A percentile compares a stretch with the other conserved stretches of the same genome.
These are phyloP conservation scores for Julus scandinavius DNA, from an alignment of 2,888 invertebrate species.

Conservation along the genomic window DNA sequence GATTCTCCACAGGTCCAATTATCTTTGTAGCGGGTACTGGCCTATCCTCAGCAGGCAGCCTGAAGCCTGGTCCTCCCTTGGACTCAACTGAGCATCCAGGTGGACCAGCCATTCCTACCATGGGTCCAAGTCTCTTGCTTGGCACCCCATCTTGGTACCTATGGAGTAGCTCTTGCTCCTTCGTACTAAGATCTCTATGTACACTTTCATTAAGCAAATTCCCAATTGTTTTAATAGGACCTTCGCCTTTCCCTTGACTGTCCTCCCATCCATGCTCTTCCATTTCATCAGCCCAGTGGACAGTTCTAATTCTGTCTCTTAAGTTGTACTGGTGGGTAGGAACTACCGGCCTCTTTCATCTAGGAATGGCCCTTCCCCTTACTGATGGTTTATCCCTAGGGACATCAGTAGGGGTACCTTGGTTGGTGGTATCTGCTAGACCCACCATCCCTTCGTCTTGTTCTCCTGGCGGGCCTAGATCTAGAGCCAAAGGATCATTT, in stretches of 20 bases:
- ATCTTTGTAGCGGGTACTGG: no score
- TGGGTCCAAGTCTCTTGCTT: no score
- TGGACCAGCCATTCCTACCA: no score
- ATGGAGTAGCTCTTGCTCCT: no score
- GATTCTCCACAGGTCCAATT: no score
- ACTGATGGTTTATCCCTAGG: not conserved
- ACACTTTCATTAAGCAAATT: no score
- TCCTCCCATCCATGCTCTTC: not conserved
- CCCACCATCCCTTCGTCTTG: not conserved
- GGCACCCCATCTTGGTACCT: no score
- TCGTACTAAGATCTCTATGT: no score
- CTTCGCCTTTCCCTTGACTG: not conserved
- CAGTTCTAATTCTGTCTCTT: not conserved
- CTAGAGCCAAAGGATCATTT: not conserved
- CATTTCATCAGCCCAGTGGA: not conserved
- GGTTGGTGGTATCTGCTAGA: no score
- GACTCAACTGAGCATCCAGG: no score
- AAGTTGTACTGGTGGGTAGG: not conserved
- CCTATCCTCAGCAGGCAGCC: no score
- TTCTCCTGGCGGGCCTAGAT: not conserved
- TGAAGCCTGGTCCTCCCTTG: no score
- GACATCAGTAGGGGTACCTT: not conserved
- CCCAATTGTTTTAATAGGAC: not conserved
- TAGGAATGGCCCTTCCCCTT: not conserved
- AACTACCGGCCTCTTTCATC: not conserved